Percentiles rank a stretch among this genome's conserved stretches.
These are phyloP conservation scores for Morpho achilles DNA, from an alignment of 2,888 invertebrate genomes.

Conservation along the genomic window DNA sequence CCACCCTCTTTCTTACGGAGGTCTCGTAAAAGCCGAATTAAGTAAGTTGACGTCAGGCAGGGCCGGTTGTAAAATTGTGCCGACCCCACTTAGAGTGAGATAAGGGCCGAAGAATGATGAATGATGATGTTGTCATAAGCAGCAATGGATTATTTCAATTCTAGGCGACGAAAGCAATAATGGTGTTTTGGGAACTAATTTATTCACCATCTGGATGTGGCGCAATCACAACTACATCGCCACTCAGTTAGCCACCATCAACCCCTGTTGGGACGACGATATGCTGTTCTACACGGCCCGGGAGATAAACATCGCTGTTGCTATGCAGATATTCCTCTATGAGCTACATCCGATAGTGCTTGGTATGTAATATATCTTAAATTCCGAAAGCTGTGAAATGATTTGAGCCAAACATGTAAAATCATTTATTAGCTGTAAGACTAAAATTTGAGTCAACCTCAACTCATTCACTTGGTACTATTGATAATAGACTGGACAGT, in stretches of 20 bases:
- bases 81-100: too few relatives aligned
- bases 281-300: slow-evolving; percentile 37
- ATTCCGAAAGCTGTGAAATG: neutral
- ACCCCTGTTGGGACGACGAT: slow-evolving; percentile 46
- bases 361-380: slow-evolving; percentile 26
- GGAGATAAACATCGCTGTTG: slow-evolving; percentile 43
- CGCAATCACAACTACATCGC: slow-evolving; percentile 43
- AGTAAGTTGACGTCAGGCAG: too few relatives aligned
- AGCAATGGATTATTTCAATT: neutral
- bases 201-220: slow-evolving; percentile 40
- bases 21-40: too few relatives aligned
- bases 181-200: slow-evolving; percentile 32
- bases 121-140: too few relatives aligned
- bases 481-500: too few relatives aligned
- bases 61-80: too few relatives aligned
- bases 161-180: slow-evolving; percentile 31
- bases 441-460: too few relatives aligned
- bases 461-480: too few relatives aligned
- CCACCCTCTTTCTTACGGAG: too few relatives aligned
- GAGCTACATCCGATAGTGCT: slow-evolving; percentile 33
- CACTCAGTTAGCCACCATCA: slow-evolving; percentile 30
- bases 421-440: too few relatives aligned
- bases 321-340: slow-evolving; percentile 37
- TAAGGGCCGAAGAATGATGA: too few relatives aligned
- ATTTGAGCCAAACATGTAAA: neutral